Conservation (phyloP, 2,888 invertebrate genomes). For the Andricus curvator region DNA sequence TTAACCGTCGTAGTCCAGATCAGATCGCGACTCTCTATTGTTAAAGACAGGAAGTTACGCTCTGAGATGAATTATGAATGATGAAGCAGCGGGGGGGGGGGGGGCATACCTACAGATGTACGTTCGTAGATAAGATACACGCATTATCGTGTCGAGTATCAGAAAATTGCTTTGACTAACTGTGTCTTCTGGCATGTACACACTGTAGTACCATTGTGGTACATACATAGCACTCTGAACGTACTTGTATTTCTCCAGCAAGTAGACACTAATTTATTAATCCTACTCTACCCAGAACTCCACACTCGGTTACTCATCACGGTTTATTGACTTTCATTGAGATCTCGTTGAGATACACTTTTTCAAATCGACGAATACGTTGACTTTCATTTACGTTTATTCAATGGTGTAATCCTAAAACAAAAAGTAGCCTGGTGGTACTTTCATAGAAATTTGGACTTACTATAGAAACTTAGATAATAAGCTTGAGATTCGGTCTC, state of each 20-base stretch:
- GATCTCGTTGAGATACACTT: conserved; percentile 58
- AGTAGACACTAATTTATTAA: conserved; percentile 75
- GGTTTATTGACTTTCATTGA: conserved; percentile 75
- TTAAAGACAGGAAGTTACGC: conserved; percentile 69
- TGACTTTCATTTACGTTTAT: too few species aligned
- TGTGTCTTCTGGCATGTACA: conserved; percentile 51
- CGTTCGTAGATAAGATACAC: conserved; percentile 41
- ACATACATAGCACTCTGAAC: conserved; percentile 45
- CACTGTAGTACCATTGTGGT: conserved; percentile 45
- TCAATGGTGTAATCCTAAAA: too few species aligned
- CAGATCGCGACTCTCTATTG: conserved; percentile 64
- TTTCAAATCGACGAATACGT: not conserved
- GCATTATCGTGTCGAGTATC: conserved; percentile 50
- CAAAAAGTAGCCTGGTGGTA: too few species aligned
- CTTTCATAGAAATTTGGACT: too few species aligned
- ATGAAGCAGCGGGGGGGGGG: conserved; percentile 56
- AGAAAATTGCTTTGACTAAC: conserved; percentile 74
- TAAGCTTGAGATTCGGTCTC: too few species aligned
- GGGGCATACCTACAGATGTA: conserved; percentile 57
- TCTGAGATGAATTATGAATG: conserved; percentile 47
- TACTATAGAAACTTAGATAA: too few species aligned
- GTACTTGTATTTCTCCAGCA: conserved; percentile 57
- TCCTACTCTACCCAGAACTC: conserved; percentile 65
- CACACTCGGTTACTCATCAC: conserved; percentile 68
- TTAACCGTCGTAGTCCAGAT: conserved; percentile 67